Percentiles rank a stretch among this genome's conserved stretches.
Evolutionary conservation across 2,797 vertebrate species (phyloP).

Genomic region (Hyperoplus lanceolatus): DNA sequence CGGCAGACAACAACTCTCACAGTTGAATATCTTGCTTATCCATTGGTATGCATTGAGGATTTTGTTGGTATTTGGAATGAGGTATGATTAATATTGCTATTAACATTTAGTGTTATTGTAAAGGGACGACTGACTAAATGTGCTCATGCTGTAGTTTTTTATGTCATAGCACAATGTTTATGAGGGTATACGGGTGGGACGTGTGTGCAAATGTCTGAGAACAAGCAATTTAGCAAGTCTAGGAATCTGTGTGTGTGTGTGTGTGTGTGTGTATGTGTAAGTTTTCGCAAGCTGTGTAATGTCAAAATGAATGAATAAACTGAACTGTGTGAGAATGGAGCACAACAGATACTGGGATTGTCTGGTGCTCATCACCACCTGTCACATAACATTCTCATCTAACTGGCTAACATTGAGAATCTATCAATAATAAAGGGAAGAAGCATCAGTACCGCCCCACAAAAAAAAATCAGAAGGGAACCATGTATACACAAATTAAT

Average conservation of each 20-base stretch:
- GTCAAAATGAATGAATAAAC: conserved; percentile 15
- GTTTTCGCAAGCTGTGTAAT: conserved; percentile 11
- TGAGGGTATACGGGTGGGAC: conserved; percentile 2
- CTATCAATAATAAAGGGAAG: conserved; percentile 43
- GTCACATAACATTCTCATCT: conserved; percentile 36
- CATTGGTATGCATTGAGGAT: conserved; percentile 10
- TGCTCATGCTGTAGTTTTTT: no score
- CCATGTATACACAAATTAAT: conserved; percentile 45
- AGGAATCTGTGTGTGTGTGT: conserved; percentile 16
- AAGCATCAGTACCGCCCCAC: background rate
- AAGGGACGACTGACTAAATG: background rate
- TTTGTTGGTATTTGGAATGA: conserved; percentile 20
- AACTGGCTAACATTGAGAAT: conserved; percentile 33
- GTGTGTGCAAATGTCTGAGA: conserved; percentile 37
- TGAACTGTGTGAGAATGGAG: conserved; percentile 43
- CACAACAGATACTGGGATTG: conserved; percentile 43
- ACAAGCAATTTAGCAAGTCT: conserved; percentile 41
- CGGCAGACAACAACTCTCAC: conserved; percentile 46
- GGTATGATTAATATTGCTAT: background rate
- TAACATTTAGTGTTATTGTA: conserved; percentile 7
- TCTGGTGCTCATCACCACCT: conserved; percentile 51
- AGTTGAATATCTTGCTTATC: conserved; percentile 35
- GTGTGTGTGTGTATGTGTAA: conserved; percentile 7
- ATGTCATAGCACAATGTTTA: background rate
- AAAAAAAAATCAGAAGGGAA: conserved; percentile 27